Evolutionary conservation across 2,113 vertebrate species (phyloP).

Genomic region (Ciconia boyciana): DNA sequence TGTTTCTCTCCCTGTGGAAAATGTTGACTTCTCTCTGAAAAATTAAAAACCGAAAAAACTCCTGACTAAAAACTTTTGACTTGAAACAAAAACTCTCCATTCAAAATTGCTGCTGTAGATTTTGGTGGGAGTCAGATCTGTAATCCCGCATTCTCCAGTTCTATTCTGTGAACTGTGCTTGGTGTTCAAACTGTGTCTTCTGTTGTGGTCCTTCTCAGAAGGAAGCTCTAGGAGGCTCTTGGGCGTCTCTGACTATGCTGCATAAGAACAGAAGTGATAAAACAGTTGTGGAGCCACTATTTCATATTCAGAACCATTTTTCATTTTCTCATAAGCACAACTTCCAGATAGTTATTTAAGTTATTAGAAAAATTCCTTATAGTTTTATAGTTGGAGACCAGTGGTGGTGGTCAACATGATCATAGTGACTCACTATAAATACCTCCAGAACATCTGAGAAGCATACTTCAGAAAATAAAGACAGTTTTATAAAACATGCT

Average conservation of each 20-base stretch:
- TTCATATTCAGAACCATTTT: not conserved
- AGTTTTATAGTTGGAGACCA: not conserved
- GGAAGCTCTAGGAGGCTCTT: not conserved
- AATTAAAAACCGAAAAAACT: not conserved
- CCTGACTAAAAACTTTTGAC: not conserved
- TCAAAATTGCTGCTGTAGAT: not conserved
- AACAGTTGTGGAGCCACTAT: not conserved
- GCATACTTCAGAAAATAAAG: not conserved
- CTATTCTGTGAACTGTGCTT: not conserved
- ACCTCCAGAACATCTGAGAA: not conserved
- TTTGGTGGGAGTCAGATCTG: not conserved
- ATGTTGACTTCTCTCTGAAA: not conserved
- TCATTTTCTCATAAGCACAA: not conserved
- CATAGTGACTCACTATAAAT: not conserved
- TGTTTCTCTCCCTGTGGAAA: constrained; percentile 18
- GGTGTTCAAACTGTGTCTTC: not conserved
- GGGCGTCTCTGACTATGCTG: not conserved
- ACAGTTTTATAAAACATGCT: not conserved
- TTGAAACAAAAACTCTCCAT: not conserved
- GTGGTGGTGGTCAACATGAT: not conserved
- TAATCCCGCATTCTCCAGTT: not conserved
- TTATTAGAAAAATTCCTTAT: not conserved
- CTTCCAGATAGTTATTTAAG: not conserved
- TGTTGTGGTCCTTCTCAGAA: not conserved
- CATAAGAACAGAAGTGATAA: not conserved